Base-by-base conservation (phyloP, 2,888 invertebrate genomes). In the Athripsodes cinereus region DNA sequence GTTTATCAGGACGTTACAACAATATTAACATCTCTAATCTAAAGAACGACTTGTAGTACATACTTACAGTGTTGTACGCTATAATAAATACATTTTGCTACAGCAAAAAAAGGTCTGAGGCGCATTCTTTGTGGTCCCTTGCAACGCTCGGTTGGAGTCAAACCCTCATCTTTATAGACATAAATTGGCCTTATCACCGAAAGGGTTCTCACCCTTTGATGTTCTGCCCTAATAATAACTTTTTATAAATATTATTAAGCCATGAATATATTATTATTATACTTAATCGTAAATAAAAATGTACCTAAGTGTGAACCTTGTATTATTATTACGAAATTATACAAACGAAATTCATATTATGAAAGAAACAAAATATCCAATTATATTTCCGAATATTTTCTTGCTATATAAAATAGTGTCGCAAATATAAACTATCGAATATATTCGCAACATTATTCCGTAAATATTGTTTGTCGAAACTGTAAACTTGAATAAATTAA, bases 141-240 rank as follows among this genome's bases (percentile, higher is more conserved):
- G 40, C 40, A 40, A 40, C 40, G 40, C 40, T 40, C 40, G 40
- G 40, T 40, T 40, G 40, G 40, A 40, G 40, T 40, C 40, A 40
- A 40, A 40, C 40, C 40, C 40, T 40, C 40, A 40, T 40, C 40
- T 40, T 40, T 40, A 5, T 13, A 40, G 40, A 40, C 40, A 40
- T 40, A 40, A 40, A 40, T 40, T 40, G 40, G n/a, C 40, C 40
- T 40, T 40, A 40, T 40, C 40, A 40, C 40, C 40, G 13, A 40
- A 40, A 40, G 40, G 40, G 40, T 40, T 40, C 40, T 16, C 40
- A 40, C 40, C 40, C 13, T 40, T 40, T 40, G 40, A 40, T 40
- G 40, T 40, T 40, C 13, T 40, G 40, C 40, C 40, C 40, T 40
- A 3, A 40, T 13, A 40, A 13, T 16, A 40, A n/a, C 16, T 40